These are phyloP conservation scores for Pangasius sanitwongsei DNA, from an alignment of 2,797 vertebrate species.

Conservation along the genomic window DNA sequence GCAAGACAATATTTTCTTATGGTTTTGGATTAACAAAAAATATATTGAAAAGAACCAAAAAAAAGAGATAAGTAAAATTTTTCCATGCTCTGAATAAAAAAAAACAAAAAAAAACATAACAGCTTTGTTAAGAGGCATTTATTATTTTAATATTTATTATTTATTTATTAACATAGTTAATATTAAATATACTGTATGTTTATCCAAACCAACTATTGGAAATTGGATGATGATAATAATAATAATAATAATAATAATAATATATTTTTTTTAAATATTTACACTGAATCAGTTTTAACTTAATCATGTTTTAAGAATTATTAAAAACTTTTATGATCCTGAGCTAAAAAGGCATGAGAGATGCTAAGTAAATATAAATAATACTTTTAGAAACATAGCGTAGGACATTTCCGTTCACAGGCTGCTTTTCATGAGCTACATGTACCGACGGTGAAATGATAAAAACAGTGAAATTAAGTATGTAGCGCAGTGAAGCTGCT, in stretches of 20 bases:
- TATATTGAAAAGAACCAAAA: too few species aligned
- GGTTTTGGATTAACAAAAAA: too few species aligned
- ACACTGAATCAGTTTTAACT: neutral
- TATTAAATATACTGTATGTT: neutral
- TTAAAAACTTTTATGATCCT: neutral
- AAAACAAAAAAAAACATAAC: too few species aligned
- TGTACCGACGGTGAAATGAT: neutral
- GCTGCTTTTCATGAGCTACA: neutral
- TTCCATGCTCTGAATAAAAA: too few species aligned
- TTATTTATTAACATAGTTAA: neutral
- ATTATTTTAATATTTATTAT: too few species aligned
- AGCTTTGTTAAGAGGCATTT: too few species aligned
- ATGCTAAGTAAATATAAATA: neutral
- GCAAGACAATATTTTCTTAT: too few species aligned
- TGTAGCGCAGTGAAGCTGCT: neutral
- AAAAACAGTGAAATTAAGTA: neutral
- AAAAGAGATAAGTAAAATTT: too few species aligned
- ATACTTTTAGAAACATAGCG: neutral
- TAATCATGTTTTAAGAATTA: neutral
- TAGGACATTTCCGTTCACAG: neutral
- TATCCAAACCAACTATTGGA: neutral
- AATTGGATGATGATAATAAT: neutral
- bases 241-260: neutral
- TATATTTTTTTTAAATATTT: neutral
- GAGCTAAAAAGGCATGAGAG: neutral